Evolutionary conservation across 2,797 vertebrate genomes (phyloP), one percentile per base, ranked within the genome.

Genomic region (Melanotaenia trifasciata): DNA sequence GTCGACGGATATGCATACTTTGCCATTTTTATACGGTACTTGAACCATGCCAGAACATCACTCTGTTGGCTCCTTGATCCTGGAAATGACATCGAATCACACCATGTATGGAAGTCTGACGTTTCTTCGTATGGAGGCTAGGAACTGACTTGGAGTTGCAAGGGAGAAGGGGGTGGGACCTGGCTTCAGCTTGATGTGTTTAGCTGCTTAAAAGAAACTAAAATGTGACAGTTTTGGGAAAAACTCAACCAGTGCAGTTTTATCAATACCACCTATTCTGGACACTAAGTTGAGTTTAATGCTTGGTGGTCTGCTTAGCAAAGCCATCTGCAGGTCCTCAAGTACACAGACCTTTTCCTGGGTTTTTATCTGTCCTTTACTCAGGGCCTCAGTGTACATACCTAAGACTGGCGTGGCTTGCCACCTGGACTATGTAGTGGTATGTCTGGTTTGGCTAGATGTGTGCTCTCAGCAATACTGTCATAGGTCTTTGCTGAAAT

Each of bases 261-360:
- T 32, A 32, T 32, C 45, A 3, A 40, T 22, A 20, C 47, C 51
- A 22, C 53, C 67, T 18, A 47, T 2, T 36, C 71, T 56, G n/a
- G 38, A 64, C 14, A 74, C 76, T 18, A 70, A 61, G 22, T 43
- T 45, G 7, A 79, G 38, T 32, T 61, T 67, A 3, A 56, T 38
- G 22, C 13, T 64, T 18, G 50, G 56, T 12, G 65, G 26, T 0
- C 47, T 70, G 20, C 61, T 61, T 33, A 73, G 47, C 9, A 73
- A 35, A 0, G 30, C 36, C 16, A 3, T 63, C 28, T 69, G 36
- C 5, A 72, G 22, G 5, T 51, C 14, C 36, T 50, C 53, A 0
- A 68, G 28, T 2, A 63, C 54, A 63, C 24, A 75, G n/a, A 64
- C 22, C 16, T 58, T 32, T 36, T 32, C 58, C 16, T 35, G 35